phyloP scores from a whole-genome alignment of 2,113 vertebrate species.

The Rhea pennata region DNA sequence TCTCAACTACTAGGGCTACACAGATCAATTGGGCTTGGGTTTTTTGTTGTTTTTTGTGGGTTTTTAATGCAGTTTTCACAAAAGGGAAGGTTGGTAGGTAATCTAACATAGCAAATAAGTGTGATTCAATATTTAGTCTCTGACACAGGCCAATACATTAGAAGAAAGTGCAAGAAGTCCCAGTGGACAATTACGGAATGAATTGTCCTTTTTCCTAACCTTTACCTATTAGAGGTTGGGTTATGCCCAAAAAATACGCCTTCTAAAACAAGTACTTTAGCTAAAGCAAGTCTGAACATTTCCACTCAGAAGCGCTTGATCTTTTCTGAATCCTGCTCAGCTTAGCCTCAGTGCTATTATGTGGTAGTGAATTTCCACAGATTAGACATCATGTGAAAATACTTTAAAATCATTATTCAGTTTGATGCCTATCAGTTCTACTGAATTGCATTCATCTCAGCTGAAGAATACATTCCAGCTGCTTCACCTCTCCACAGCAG shows the following conservation, averaged over 20 bases:
- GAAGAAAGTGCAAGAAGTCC: background rate
- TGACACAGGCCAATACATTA: background rate
- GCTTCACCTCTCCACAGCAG: constrained; percentile 11
- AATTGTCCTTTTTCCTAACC: background rate
- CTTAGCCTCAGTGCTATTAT: constrained; percentile 58
- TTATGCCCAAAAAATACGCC: constrained; percentile 15
- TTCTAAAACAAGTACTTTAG: constrained; percentile 24
- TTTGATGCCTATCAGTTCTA: constrained; percentile 70
- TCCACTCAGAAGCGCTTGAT: constrained; percentile 50
- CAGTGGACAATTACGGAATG: background rate
- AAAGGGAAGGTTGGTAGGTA: background rate
- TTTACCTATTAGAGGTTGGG: background rate
- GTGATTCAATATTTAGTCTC: background rate
- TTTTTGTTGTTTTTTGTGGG: background rate
- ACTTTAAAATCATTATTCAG: constrained; percentile 66
- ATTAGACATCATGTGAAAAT: constrained; percentile 71
- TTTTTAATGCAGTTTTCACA: background rate
- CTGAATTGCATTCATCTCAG: constrained; percentile 50
- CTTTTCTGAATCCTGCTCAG: constrained; percentile 42
- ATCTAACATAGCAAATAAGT: background rate
- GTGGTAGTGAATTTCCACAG: constrained; percentile 67
- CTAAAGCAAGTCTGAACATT: constrained; percentile 63
- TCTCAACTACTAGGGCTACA: background rate
- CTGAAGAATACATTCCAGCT: constrained; percentile 43
- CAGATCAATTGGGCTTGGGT: background rate